Base-by-base conservation (phyloP, 1,140 invertebrate species). In the Solenopsis fugax region DNA sequence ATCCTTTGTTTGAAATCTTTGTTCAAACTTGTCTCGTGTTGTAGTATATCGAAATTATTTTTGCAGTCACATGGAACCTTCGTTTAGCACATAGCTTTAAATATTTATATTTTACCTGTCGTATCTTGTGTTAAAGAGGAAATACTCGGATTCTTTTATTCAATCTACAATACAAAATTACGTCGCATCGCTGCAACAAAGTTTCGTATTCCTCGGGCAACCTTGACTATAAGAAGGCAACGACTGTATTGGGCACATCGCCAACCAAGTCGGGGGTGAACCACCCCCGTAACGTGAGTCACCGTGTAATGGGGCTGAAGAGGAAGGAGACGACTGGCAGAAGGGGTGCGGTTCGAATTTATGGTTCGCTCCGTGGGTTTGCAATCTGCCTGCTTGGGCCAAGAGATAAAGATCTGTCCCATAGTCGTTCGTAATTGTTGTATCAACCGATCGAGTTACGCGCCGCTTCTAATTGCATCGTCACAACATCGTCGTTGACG, bases 381-480 rank as follows among this genome's bases (percentile, higher is more conserved):
- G 90, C 91, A 87, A 87, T 89, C 88, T 90, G 76, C 54, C 89
- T 89, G 89, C 91, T 91, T 89, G 90, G 86, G 87, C 89, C 78
- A 89, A 87, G 75, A 91, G 93, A 94, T 93, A 93, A 88, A 90
- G 86, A 94, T 94, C 93, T 93, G 92, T 93, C 92, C 93, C 12
- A 16, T 34, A 34, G 16, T 69, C 64, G 62, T 29, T 50, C 21
- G 21, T 64, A 24, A 56, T 45, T 52, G 21, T 94, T 94, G 91
- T 92, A 88, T 89, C 89, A 93, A 93, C 92, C 80, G 90, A 84
- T 91, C 88, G 78, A 88, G 88, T 89, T 90, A 91, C 88, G 89
- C 84, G 88, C 88, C 88, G 90, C 91, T 89, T 93, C 87, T 93
- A 93, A 93, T 92, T 93, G 89, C 87, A 82, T 58, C 37, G 21